A percentile compares a stretch with the other conserved stretches of the same genome.
Evolutionary conservation across 1,140 invertebrate genomes (phyloP).

Genomic region (Listronotus bonariensis): DNA sequence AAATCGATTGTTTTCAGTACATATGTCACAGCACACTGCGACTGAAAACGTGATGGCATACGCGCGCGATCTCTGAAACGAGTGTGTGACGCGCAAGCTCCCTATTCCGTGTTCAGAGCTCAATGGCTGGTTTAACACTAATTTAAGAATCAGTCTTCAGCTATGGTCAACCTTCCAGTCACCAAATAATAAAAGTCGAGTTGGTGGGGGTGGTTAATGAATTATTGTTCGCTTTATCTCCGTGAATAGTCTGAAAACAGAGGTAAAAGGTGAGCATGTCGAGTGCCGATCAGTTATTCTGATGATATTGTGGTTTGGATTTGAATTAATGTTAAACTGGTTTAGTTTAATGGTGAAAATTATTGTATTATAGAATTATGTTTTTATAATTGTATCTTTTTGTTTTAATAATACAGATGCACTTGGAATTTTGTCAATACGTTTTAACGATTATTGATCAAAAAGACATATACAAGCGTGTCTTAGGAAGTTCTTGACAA

Average conservation of each 20-base stretch:
- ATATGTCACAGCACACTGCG: constrained; percentile 22
- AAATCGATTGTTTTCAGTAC: constrained; percentile 13
- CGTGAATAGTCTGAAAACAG: constrained; percentile 18
- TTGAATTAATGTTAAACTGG: neutral
- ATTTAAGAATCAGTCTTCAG: constrained; percentile 32
- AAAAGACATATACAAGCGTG: too few species aligned
- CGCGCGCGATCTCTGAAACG: constrained; percentile 24
- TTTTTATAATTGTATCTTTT: too few species aligned
- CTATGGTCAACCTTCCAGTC: constrained; percentile 36
- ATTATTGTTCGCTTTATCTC: constrained; percentile 29
- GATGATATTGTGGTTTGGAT: neutral
- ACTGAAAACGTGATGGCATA: constrained; percentile 14
- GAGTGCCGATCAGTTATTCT: neutral
- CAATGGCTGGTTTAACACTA: constrained; percentile 30
- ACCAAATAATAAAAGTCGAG: constrained; percentile 27
- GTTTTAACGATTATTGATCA: too few species aligned
- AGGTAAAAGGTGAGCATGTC: constrained; percentile 23
- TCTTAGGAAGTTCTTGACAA: too few species aligned
- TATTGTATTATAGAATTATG: too few species aligned
- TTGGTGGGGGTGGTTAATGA: constrained; percentile 35
- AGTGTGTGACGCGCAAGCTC: constrained; percentile 18
- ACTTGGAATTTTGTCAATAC: too few species aligned
- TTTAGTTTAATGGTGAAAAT: neutral
- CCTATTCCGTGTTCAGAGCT: neutral
- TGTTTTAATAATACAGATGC: neutral